phyloP scores from a whole-genome alignment of 2,113 vertebrate genomes.

The Gymnorhina tibicen region DNA sequence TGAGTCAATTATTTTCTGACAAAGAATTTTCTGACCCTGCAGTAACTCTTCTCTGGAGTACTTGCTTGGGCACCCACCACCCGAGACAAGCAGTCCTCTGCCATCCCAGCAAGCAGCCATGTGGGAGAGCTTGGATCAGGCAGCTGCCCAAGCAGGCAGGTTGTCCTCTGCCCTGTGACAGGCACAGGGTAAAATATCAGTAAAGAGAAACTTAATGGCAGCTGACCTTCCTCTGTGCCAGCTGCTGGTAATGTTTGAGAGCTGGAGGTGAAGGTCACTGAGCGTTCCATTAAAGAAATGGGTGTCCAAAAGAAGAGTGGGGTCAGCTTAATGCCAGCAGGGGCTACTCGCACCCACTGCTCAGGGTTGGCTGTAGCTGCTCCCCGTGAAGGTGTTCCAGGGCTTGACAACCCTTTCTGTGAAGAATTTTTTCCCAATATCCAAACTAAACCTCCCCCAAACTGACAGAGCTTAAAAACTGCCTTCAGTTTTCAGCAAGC shows the following conservation, averaged over 20 bases:
- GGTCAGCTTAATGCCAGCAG: accelerated
- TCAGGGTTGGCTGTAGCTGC: neutral
- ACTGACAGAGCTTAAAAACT: neutral
- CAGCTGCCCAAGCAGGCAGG: neutral
- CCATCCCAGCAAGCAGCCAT: neutral
- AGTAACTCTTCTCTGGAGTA: neutral
- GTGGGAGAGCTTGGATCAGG: neutral
- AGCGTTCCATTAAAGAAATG: neutral
- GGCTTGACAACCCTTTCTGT: neutral
- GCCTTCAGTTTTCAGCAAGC: neutral
- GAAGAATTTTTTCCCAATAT: neutral
- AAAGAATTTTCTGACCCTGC: neutral
- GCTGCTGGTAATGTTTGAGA: neutral
- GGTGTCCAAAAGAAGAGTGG: neutral
- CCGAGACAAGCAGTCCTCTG: neutral
- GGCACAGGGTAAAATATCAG: neutral
- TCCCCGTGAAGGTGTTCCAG: neutral
- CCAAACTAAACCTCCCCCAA: neutral
- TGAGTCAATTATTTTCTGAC: neutral
- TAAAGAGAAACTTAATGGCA: neutral
- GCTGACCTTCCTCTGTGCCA: neutral
- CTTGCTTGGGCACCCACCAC: neutral
- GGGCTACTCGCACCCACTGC: accelerated
- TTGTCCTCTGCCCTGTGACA: neutral
- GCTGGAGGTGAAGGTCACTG: neutral